Conservation (phyloP, 2,113 vertebrate genomes). For the Cololabis saira region DNA sequence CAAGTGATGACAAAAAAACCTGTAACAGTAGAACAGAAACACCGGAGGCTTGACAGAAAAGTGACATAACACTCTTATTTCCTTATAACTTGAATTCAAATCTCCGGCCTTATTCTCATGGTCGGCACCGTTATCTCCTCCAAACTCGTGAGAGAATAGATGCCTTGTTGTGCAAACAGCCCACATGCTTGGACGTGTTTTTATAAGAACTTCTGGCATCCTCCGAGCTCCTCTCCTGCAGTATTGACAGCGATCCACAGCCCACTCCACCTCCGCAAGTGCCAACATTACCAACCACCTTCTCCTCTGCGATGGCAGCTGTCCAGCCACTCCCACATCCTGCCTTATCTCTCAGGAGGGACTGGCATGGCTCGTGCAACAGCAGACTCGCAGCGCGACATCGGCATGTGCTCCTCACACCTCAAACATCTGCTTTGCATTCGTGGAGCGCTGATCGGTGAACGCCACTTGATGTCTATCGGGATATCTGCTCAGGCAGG, state of each 20-base stretch:
- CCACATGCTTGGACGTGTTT: conserved; percentile 54
- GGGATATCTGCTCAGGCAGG: conserved; percentile 11
- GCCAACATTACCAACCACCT: conserved; percentile 70
- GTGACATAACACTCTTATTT: background rate
- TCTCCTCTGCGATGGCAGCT: conserved; percentile 58
- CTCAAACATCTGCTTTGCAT: conserved; percentile 6
- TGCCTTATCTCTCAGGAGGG: conserved; percentile 54
- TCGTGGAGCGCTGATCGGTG: conserved; percentile 8
- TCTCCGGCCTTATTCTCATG: conserved; percentile 11
- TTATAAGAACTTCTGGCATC: conserved; percentile 52
- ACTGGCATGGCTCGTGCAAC: conserved; percentile 1
- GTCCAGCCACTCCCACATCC: conserved; percentile 63
- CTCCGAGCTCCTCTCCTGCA: conserved; percentile 33
- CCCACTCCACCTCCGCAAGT: conserved; percentile 71
- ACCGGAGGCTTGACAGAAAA: background rate
- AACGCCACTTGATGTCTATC: conserved; percentile 20
- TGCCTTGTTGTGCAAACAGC: conserved; percentile 29
- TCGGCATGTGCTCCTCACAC: background rate
- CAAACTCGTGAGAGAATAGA: conserved; percentile 15
- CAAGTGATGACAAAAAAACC: background rate
- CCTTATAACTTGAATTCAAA: background rate
- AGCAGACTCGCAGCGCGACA: background rate
- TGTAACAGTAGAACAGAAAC: background rate
- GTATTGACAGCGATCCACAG: conserved; percentile 47
- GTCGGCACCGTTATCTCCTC: background rate